These are phyloP conservation scores for Litoditis marina DNA, from an alignment of 2,888 invertebrate genomes.

Conservation along the genomic window DNA sequence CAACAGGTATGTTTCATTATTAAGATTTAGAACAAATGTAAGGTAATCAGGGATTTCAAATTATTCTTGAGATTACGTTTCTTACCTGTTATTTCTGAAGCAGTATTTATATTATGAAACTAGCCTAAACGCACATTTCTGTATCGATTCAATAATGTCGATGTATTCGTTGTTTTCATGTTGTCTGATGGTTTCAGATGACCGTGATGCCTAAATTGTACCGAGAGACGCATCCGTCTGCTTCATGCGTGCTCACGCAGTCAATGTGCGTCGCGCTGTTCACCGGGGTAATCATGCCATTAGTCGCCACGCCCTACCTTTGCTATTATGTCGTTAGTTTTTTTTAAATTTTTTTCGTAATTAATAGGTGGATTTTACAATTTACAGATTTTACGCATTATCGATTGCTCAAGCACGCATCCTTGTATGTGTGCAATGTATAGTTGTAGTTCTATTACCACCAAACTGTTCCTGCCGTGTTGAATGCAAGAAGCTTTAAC, in stretches of 20 bases:
- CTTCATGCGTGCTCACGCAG: slow-evolving; percentile 33
- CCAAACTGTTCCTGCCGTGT: no score
- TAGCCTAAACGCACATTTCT: not conserved
- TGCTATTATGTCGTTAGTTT: slow-evolving; percentile 45
- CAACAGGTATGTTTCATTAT: slow-evolving; percentile 30
- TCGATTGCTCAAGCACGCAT: no score
- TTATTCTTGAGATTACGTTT: not conserved
- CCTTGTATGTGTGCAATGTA: no score
- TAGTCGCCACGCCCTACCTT: slow-evolving; percentile 50
- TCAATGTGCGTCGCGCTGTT: slow-evolving; percentile 33
- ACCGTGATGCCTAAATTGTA: slow-evolving; percentile 22
- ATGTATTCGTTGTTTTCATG: not conserved
- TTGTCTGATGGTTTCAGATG: not conserved
- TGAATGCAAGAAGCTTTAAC: no score
- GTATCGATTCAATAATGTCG: no score
- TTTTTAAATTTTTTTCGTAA: not conserved
- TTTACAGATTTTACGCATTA: no score
- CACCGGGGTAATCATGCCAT: slow-evolving; percentile 46
- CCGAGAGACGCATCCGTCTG: slow-evolving; percentile 31
- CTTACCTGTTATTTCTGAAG: not conserved
- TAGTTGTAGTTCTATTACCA: no score
- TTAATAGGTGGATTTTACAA: not conserved
- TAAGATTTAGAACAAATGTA: not conserved
- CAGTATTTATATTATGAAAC: not conserved
- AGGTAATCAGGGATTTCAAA: not conserved